These are phyloP conservation scores for Oryzias curvinotus DNA, from an alignment of 2,113 vertebrate genomes.

Conservation along the genomic window DNA sequence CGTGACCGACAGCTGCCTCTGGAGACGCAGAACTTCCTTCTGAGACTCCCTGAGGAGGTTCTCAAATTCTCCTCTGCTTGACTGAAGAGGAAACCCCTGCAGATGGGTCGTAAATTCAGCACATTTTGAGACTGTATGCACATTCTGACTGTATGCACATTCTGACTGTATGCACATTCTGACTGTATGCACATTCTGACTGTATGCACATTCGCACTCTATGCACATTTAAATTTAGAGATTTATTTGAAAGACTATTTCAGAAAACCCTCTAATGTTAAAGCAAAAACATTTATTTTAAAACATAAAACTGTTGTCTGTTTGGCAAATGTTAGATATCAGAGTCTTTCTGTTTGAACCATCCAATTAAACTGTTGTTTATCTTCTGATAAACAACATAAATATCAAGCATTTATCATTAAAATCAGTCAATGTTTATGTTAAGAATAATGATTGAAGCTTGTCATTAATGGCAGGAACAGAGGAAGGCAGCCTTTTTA, in stretches of 20 bases:
- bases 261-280: too few species aligned
- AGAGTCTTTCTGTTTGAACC: too few species aligned
- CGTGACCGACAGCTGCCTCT: constrained; percentile 89
- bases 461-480: constrained; percentile 53
- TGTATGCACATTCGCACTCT: too few species aligned
- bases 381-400: too few species aligned
- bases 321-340: too few species aligned
- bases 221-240: too few species aligned
- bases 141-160: too few species aligned
- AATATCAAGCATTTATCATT: constrained; percentile 4
- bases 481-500: constrained; percentile 47
- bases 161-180: background rate
- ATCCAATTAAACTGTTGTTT: too few species aligned
- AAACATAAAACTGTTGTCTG: too few species aligned
- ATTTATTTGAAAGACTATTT: too few species aligned
- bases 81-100: constrained; percentile 68
- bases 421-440: constrained; percentile 49
- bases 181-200: background rate
- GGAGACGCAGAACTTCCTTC: constrained; percentile 90
- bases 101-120: background rate
- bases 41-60: constrained; percentile 91
- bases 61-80: constrained; percentile 81
- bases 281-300: too few species aligned
- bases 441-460: constrained; percentile 29
- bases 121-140: background rate